phyloP scores from a whole-genome alignment of 1,140 invertebrate species.

The Babylonia areolata region DNA sequence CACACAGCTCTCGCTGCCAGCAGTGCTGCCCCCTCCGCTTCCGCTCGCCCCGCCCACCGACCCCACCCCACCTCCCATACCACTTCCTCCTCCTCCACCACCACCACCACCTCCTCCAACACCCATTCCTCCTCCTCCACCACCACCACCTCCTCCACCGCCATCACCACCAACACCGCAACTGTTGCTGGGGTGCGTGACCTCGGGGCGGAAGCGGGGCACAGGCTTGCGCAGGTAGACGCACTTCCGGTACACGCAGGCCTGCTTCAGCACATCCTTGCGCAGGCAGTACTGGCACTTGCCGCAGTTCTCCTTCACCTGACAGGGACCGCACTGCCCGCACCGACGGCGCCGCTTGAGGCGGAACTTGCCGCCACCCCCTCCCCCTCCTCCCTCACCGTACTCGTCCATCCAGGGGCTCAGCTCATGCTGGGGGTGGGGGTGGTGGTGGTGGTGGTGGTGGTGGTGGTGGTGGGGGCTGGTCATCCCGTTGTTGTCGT shows the following conservation, averaged over 20 bases:
- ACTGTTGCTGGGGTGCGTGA: neutral
- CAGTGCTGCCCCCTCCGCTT: constrained; percentile 12
- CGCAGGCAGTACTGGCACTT: constrained; percentile 69
- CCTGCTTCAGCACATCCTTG: constrained; percentile 70
- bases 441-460: constrained; percentile 33
- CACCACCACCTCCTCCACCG: neutral
- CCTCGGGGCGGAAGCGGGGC: constrained; percentile 55
- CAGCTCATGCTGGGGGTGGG: constrained; percentile 36
- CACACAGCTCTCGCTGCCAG: neutral
- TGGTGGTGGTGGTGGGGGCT: constrained; percentile 34
- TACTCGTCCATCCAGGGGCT: constrained; percentile 47
- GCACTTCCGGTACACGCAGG: constrained; percentile 72
- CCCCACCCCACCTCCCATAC: neutral
- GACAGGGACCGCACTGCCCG: constrained; percentile 72
- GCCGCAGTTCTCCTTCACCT: constrained; percentile 70
- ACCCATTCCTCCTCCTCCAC: neutral
- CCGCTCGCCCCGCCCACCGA: neutral
- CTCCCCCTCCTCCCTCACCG: constrained; percentile 54
- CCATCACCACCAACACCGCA: neutral
- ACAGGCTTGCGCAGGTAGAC: constrained; percentile 69
- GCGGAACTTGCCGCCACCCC: constrained; percentile 56
- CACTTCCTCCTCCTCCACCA: neutral
- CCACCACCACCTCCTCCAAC: neutral
- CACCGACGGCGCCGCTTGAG: constrained; percentile 67
- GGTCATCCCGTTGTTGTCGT: constrained; percentile 38